Evolutionary conservation across 2,797 vertebrate species (phyloP).

Genomic region (Fringilla coelebs): DNA sequence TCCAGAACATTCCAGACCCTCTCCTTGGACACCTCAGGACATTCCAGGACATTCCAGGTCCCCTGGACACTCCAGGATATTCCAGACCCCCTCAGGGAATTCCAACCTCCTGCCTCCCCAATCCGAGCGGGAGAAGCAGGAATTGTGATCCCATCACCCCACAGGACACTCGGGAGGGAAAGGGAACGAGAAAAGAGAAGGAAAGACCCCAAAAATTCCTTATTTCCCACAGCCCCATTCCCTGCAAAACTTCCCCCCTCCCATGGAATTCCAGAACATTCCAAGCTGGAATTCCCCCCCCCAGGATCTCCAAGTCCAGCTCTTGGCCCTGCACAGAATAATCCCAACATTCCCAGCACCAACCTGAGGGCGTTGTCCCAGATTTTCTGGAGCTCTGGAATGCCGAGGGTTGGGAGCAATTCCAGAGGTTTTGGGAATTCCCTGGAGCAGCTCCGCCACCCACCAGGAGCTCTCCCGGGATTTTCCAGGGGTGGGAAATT

Average conservation of each 20-base stretch:
- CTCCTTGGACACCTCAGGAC: too few species aligned
- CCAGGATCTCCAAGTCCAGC: neutral
- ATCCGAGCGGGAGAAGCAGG: accelerated
- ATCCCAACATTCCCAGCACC: neutral
- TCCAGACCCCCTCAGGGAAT: neutral
- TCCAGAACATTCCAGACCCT: too few species aligned
- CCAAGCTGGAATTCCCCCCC: neutral
- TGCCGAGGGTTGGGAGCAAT: neutral
- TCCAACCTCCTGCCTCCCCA: neutral
- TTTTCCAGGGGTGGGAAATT: neutral
- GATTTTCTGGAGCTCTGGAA: neutral
- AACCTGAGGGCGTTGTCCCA: neutral
- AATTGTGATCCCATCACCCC: neutral
- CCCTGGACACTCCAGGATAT: neutral
- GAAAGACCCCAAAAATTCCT: neutral
- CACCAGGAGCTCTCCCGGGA: neutral
- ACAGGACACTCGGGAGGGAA: neutral
- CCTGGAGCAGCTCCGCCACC: neutral
- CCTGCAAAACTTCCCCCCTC: neutral
- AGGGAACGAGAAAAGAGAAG: neutral
- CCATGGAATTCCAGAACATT: neutral
- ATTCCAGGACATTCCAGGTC: neutral
- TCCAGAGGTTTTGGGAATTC: neutral
- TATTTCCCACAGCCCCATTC: neutral
- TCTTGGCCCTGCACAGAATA: neutral